These are phyloP conservation scores for Eretmochelys imbricata DNA, from an alignment of 2,113 vertebrate genomes.

Conservation along the genomic window DNA sequence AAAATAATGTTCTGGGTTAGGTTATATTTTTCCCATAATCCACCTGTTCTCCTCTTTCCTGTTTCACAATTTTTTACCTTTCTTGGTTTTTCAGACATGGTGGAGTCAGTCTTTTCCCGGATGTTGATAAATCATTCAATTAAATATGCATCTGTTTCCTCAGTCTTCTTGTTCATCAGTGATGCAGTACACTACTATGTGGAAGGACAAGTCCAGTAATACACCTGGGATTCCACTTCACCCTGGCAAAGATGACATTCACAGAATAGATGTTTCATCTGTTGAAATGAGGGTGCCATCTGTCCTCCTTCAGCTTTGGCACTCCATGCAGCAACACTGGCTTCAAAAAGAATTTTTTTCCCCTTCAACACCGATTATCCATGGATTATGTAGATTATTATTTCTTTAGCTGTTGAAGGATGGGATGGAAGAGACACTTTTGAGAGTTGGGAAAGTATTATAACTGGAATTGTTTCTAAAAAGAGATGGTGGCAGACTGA, in stretches of 20 bases:
- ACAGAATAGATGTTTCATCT: conserved; percentile 65
- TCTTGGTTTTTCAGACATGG: background rate
- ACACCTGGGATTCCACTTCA: conserved; percentile 61
- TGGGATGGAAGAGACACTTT: background rate
- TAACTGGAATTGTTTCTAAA: background rate
- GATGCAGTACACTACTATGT: conserved; percentile 36
- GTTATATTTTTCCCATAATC: background rate
- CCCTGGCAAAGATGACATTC: conserved; percentile 62
- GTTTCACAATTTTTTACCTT: background rate
- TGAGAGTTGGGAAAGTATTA: background rate
- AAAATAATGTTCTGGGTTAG: background rate
- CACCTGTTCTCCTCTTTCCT: background rate
- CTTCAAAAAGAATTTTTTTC: background rate
- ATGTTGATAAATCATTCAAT: conserved; percentile 46
- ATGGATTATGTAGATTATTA: background rate
- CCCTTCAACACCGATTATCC: background rate
- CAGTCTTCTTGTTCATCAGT: conserved; percentile 46
- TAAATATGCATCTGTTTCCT: conserved; percentile 58
- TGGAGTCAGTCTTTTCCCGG: background rate
- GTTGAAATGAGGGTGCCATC: conserved; percentile 60
- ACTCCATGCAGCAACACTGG: conserved; percentile 18
- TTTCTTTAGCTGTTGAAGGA: background rate
- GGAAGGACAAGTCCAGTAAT: conserved; percentile 40
- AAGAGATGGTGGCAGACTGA: background rate
- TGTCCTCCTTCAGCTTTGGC: conserved; percentile 22